Percentiles rank a stretch among this genome's conserved stretches.
phyloP scores from a whole-genome alignment of 2,113 vertebrate genomes.

The Mesoclemmys tuberculata region DNA sequence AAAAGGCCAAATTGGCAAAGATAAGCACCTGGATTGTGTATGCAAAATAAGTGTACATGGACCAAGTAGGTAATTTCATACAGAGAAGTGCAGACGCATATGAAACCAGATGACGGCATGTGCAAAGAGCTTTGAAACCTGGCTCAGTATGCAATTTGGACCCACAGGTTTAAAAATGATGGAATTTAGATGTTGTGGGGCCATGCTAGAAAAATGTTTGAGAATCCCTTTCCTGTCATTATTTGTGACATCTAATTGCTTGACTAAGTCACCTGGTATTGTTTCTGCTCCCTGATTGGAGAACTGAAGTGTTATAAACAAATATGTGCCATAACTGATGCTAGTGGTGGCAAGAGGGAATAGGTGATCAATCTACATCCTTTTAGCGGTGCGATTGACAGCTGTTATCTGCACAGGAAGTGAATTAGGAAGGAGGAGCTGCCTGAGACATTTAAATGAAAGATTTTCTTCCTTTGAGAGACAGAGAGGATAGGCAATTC shows the following conservation, averaged over 20 bases:
- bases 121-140: neutral
- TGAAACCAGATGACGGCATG: neutral
- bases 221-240: neutral
- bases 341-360: neutral
- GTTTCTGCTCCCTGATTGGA: neutral
- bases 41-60: rapidly evolving
- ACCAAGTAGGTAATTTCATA: neutral
- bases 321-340: neutral
- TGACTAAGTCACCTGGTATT: neutral
- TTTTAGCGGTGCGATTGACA: neutral
- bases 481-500: neutral
- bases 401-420: neutral
- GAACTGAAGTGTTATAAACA: neutral
- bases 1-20: neutral
- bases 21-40: neutral
- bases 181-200: neutral
- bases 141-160: neutral
- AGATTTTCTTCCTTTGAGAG: neutral
- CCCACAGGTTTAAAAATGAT: neutral
- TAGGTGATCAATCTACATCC: neutral
- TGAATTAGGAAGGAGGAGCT: neutral
- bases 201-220: neutral
- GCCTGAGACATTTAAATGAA: neutral
- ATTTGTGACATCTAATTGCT: neutral
- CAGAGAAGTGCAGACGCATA: neutral